Conservation (phyloP, 2,888 invertebrate species). For the Sarcophaga caerulescens region DNA sequence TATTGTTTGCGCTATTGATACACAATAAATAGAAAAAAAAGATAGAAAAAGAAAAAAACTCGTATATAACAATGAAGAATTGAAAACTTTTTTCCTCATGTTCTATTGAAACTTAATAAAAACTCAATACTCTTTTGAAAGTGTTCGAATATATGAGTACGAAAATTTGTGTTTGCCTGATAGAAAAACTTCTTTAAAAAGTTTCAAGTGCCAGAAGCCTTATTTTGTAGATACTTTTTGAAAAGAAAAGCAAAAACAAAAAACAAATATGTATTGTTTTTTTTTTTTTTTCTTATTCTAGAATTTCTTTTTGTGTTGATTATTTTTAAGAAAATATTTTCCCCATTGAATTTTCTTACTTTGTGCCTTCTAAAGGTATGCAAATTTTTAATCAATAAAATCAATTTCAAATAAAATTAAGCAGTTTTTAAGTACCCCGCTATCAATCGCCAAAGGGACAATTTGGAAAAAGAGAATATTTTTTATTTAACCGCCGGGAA, state of each 20-base stretch:
- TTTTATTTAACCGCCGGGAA: no score
- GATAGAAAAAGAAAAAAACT: neutral
- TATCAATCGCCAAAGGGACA: neutral
- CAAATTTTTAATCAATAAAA: constrained; percentile 9
- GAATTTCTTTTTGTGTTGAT: no score
- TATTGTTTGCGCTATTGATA: neutral
- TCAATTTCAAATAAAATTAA: constrained; percentile 12
- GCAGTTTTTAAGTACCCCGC: neutral
- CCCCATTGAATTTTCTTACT: neutral
- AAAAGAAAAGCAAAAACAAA: constrained; percentile 1
- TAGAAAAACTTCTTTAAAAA: constrained; percentile 25
- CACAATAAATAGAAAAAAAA: neutral
- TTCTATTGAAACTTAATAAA: constrained; percentile 31
- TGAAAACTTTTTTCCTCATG: constrained; percentile 18
- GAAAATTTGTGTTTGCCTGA: neutral
- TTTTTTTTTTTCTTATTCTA: no score
- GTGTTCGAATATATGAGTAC: no score
- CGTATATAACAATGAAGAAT: neutral
- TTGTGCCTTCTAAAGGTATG: neutral
- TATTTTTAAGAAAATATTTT: no score
- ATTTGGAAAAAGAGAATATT: no score
- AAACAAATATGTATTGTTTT: neutral
- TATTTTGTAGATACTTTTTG: constrained; percentile 10
- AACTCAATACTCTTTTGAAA: neutral
- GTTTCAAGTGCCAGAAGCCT: constrained; percentile 48